Evolutionary conservation across 2,888 invertebrate genomes (phyloP), one percentile per base, ranked within the genome.

Genomic region (Tethea ocularis): DNA sequence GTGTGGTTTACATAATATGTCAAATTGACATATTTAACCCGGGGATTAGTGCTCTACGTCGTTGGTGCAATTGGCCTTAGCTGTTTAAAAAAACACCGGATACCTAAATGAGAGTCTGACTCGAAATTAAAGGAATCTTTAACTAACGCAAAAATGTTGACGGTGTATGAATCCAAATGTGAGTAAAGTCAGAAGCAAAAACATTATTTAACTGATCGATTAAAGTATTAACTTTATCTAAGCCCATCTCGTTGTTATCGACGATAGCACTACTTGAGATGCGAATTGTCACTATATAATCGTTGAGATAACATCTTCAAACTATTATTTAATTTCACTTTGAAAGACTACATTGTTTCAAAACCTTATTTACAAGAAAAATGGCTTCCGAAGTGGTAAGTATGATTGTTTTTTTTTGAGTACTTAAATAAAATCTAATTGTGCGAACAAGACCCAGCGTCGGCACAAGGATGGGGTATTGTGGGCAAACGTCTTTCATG

Each of bases 381-480:
- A 46, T 46, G 46, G 46, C 46, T 46, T 7, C 46, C 46, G 46
- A 46, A 46, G 17, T 46, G 20, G 46, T 46, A 46, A 46, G 46
- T 46, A 46, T 20, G 10, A 20, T 38, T n/a, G 2, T 20, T 20
- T 46, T 41, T n/a, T n/a, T n/a, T n/a, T n/a, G n/a, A n/a, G 17
- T 41, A 38, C 13, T 11, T 10, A 15, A 46, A 2, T 8, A 20
- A 46, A 17, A 20, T 20, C 0, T 2, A 8, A 10, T 0, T 5
- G 3, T n/a, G 1, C 4, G 17, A 41, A 7, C 1, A 41, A 17
- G 20, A 0, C 6, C 8, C 46, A 46, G 46, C 0, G 20, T 46
- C 20, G 20, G 20, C 46, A 20, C 10, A 10, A 46, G 46, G 46
- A 41, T 41, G 17, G 17, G 41, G 41, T 17, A 17, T 41, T 41